These are phyloP conservation scores for Eulemur rufifrons DNA, from an alignment of 2,113 vertebrate species.

Conservation along the genomic window DNA sequence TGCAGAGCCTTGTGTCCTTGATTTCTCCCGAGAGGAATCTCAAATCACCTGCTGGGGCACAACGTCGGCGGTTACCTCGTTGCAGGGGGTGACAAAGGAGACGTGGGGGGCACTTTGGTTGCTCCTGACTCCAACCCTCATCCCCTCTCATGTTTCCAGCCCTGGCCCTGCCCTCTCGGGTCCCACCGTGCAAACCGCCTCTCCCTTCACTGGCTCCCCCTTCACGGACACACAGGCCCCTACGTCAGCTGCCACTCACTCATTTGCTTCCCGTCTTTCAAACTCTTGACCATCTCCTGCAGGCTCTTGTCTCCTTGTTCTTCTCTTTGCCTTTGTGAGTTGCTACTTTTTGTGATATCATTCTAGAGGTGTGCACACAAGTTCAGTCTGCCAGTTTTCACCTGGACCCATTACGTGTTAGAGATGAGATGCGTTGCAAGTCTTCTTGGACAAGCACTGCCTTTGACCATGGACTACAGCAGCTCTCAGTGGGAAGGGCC, in stretches of 20 bases:
- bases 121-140: too few species aligned
- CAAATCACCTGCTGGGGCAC: too few species aligned
- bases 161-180: too few species aligned
- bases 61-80: not conserved
- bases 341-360: not conserved
- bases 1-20: not conserved
- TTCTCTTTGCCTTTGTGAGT: not conserved
- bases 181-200: rapidly evolving
- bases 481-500: not conserved
- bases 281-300: rapidly evolving
- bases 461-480: rapidly evolving
- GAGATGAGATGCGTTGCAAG: too few species aligned
- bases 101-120: too few species aligned
- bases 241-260: not conserved
- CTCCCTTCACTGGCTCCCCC: not conserved
- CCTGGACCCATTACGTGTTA: not conserved
- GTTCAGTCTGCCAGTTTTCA: not conserved
- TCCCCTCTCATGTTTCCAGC: rapidly evolving
- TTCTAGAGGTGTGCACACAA: not conserved
- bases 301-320: not conserved
- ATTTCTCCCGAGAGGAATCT: not conserved
- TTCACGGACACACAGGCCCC: not conserved
- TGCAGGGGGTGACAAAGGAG: not conserved
- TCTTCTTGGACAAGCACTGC: not conserved
- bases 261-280: not conserved